Conservation (phyloP, 2,888 invertebrate species). For the Drosophila merina region DNA sequence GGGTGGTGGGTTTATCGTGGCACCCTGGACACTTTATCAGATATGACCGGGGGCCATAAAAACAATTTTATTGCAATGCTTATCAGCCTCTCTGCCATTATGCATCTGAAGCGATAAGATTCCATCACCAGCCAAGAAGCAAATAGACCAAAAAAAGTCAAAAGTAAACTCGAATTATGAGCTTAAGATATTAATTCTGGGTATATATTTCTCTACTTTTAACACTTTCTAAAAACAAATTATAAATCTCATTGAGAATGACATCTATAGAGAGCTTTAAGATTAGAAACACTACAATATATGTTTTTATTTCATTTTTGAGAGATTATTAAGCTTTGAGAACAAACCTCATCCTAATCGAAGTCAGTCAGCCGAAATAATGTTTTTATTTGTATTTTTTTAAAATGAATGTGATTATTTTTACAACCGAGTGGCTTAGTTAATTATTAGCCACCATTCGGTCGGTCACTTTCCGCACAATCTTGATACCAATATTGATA, state of each 20-base stretch:
- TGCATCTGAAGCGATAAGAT: slow-evolving; percentile 40
- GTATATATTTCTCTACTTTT: background rate
- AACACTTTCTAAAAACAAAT: background rate
- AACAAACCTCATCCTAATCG: background rate
- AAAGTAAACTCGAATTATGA: background rate
- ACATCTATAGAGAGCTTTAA: background rate
- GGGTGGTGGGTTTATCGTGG: slow-evolving; percentile 21
- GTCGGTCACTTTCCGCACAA: slow-evolving; percentile 24
- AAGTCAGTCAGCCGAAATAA: slow-evolving; percentile 29
- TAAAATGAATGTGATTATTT: slow-evolving; percentile 34
- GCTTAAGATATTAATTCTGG: too few species aligned
- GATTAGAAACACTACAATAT: slow-evolving; percentile 24
- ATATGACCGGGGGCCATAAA: slow-evolving; percentile 42
- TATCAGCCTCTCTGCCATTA: slow-evolving; percentile 54
- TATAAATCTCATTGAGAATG: background rate
- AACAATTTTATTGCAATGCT: slow-evolving; percentile 62
- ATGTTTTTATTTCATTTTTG: background rate
- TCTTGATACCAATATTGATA: slow-evolving; percentile 24
- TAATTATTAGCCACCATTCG: slow-evolving; percentile 62
- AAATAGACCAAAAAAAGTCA: slow-evolving; percentile 18
- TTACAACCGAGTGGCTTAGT: slow-evolving; percentile 67
- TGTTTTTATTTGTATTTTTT: slow-evolving; percentile 6
- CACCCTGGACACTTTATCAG: slow-evolving; percentile 51
- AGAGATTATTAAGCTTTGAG: slow-evolving; percentile 11
- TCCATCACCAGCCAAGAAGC: slow-evolving; percentile 29